Base-by-base conservation (phyloP, 2,797 vertebrate species). In the Amblyopsis hoosieri region DNA sequence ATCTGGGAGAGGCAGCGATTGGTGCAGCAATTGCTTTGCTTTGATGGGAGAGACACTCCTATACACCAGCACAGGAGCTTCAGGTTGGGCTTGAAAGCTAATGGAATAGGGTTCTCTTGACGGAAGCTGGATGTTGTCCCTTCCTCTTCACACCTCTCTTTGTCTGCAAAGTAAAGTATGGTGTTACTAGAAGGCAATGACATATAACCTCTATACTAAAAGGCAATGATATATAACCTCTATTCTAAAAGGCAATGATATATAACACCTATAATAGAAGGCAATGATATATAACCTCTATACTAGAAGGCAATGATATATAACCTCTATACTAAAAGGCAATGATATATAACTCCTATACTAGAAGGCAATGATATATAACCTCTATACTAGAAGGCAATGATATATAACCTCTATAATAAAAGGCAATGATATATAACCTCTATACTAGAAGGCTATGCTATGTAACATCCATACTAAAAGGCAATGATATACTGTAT, bases 121-220 rank as follows among this genome's bases (percentile, higher is more conserved):
- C 42, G 63, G 29, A 29, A 62, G 73, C 51, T 29, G 31, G 59
- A 69, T 65, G 50, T 51, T 62, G 63, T 83, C 72, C 79, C 85
- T 66, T 84, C 67, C 56, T 62, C 54, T 31, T 33, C 42, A 17
- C 33, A 49, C 33, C 37, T 64, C 55, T 54, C 52, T 45, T n/a
- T 45, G 3, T 68, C 83, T 89, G 72, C 58, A 81, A 70, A 78
- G 33, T 23, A 12, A 80, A 60, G 51, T 8, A 71, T 1, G 2
- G 56, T 9, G 42, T 62, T 9, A 74, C 23, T 29, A 29, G 23
- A 29, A 29, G 23, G 23, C 23, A 29, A 29, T 29, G 23, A 29
- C 4, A 29, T 29, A 29, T 29, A 29, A 4, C 23, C 23, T 29
- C 23, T 29, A 29, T 4, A 29, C 23, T 29, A 29, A 0, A 29